Evolutionary conservation across 1,140 invertebrate species (phyloP).

Genomic region (Coboldia fuscipes): DNA sequence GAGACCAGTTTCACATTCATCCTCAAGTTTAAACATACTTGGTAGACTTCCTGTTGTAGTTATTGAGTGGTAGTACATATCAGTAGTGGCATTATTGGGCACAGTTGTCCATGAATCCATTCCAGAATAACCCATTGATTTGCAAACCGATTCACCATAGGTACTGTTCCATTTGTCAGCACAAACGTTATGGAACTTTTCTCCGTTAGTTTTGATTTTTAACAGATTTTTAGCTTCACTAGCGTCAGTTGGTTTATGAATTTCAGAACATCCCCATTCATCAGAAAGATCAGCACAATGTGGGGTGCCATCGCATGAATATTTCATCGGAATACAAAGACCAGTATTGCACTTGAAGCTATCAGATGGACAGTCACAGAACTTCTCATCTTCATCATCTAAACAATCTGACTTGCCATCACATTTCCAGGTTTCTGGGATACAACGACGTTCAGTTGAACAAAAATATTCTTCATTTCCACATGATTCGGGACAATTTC

Average conservation of each 20-base stretch:
- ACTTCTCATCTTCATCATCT: conserved; percentile 39
- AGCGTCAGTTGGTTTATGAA: conserved; percentile 1
- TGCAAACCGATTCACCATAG: conserved; percentile 5
- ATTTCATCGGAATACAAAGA: conserved; percentile 28
- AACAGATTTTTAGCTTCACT: conserved; percentile 1
- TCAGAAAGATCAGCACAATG: conserved; percentile 40
- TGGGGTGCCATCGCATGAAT: conserved; percentile 33
- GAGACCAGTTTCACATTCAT: too few relatives aligned
- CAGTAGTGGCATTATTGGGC: conserved; percentile 9
- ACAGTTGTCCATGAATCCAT: conserved; percentile 29
- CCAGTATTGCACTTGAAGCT: conserved; percentile 33
- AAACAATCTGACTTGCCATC: conserved; percentile 41
- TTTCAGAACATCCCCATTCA: conserved; percentile 32
- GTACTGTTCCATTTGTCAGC: conserved; percentile 2
- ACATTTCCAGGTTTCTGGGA: conserved; percentile 35
- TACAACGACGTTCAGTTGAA: conserved; percentile 25
- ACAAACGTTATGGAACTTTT: conserved; percentile 2
- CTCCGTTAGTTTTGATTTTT: conserved; percentile 6
- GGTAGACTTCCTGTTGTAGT: too few relatives aligned
- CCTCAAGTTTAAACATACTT: too few relatives aligned
- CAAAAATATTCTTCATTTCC: conserved; percentile 32
- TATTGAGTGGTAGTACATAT: conserved; percentile 1
- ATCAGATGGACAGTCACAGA: conserved; percentile 29
- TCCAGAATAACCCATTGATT: conserved; percentile 13
- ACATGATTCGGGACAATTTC: conserved; percentile 29